Evolutionary conservation across 2,113 vertebrate genomes (phyloP).

Genomic region (Garra rufa): DNA sequence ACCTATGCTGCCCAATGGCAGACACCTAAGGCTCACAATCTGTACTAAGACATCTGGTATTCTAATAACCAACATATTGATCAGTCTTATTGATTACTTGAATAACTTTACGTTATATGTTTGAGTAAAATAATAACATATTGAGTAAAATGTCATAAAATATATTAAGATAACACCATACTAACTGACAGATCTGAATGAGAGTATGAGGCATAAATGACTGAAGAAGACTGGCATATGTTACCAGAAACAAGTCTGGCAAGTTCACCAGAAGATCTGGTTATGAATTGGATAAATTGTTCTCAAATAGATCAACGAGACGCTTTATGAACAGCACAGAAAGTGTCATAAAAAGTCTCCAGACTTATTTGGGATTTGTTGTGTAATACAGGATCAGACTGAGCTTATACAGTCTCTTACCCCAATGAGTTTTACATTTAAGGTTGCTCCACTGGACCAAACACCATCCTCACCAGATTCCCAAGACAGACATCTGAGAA

Average conservation of each 20-base stretch:
- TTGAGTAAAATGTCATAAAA: too few species aligned
- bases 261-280: background rate
- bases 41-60: too few species aligned
- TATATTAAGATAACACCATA: too few species aligned
- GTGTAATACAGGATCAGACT: background rate
- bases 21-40: too few species aligned
- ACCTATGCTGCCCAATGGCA: too few species aligned
- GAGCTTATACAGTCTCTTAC: conserved; percentile 57
- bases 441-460: conserved; percentile 66
- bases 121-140: too few species aligned
- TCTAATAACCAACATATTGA: too few species aligned
- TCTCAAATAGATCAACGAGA: background rate
- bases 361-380: background rate
- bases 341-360: background rate
- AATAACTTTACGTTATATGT: too few species aligned
- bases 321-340: background rate
- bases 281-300: background rate
- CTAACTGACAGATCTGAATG: background rate
- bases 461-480: conserved; percentile 76
- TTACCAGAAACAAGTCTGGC: background rate
- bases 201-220: background rate
- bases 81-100: too few species aligned
- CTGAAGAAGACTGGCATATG: background rate
- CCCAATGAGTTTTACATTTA: conserved; percentile 68
- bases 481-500: conserved; percentile 74